Evolutionary conservation across 2,113 vertebrate genomes (phyloP), one percentile per base, ranked within the genome.

Genomic region (Mastomys natalensis): DNA sequence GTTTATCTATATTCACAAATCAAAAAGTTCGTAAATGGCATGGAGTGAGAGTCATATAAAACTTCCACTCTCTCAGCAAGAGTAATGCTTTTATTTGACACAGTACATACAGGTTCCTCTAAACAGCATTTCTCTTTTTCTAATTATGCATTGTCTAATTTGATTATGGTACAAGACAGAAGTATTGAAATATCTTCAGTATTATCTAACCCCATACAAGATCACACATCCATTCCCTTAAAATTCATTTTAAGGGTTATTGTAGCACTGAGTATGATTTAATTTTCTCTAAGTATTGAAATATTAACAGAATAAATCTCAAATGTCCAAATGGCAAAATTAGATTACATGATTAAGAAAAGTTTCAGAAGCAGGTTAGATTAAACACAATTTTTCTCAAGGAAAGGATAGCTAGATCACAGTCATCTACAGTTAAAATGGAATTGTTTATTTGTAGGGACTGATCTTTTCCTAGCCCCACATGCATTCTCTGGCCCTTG

Each of bases 251-350:
- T 89, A 91, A 68, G 77, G 53, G 90, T 90, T 89, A 51, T 1
- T 77, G 12, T 86, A 37, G n/a, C 34, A 68, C 9, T 89, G 40
- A 45, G 43, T 58, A 66, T 74, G n/a, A 93, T 74, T 96, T 80
- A 66, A 92, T 96, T 88, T 94, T 72, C 86, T 43, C n/a, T 90
- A 51, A 22, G 60, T 58, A 7, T 34, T 95, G 82, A 89, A 86
- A 89, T 74, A 91, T 78, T 82, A 90, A 60, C 5, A 97, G 62
- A 53, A 95, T 87, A 84, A 94, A 95, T 92, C 48, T 90, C 17
- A 53, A 90, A 72, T 60, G 66, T 92, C 64, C 48, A 95, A 70
- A 81, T 72, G 7, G 22, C 22, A 94, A 94, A 90, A 84, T 97
- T 66, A 84, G 5, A 74, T 88, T 51, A 80, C 15, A 78, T 90